Conservation (phyloP, 2,888 invertebrate species). For the Abrostola tripartita region DNA sequence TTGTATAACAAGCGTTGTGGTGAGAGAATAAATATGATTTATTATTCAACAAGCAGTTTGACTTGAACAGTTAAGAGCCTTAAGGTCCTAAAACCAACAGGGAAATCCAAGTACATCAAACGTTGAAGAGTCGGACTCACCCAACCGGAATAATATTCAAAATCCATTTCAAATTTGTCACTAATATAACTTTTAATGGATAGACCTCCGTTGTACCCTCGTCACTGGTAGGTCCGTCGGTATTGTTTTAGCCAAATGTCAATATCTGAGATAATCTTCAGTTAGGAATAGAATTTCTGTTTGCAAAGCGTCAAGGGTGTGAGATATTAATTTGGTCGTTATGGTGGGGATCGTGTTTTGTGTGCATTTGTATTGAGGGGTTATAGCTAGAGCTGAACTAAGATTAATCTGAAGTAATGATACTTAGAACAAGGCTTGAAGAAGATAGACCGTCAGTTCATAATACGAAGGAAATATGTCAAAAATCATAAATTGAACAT, state of each 20-base stretch:
- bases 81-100: constrained; percentile 14
- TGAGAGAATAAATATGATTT: too few relatives aligned
- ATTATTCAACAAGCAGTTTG: too few relatives aligned
- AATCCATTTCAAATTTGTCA: constrained; percentile 66
- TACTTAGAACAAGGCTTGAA: too few relatives aligned
- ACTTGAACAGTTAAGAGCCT: too few relatives aligned
- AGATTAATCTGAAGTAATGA: too few relatives aligned
- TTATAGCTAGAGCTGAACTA: not conserved
- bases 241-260: constrained; percentile 58
- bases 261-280: constrained; percentile 50
- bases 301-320: constrained; percentile 8
- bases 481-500: too few relatives aligned
- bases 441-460: too few relatives aligned
- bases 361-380: constrained; percentile 2
- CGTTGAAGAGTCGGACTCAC: too few relatives aligned
- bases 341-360: constrained; percentile 1
- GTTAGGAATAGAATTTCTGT: constrained; percentile 18
- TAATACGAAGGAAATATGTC: too few relatives aligned
- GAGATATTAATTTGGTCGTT: constrained; percentile 37
- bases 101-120: constrained; percentile 31
- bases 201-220: constrained; percentile 58
- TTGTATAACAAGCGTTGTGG: not conserved
- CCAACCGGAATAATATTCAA: constrained; percentile 52
- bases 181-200: constrained; percentile 70
- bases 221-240: constrained; percentile 53